Percentiles rank a stretch among this genome's conserved stretches.
phyloP scores from a whole-genome alignment of 2,113 vertebrate species.

The Amazona vittata region DNA sequence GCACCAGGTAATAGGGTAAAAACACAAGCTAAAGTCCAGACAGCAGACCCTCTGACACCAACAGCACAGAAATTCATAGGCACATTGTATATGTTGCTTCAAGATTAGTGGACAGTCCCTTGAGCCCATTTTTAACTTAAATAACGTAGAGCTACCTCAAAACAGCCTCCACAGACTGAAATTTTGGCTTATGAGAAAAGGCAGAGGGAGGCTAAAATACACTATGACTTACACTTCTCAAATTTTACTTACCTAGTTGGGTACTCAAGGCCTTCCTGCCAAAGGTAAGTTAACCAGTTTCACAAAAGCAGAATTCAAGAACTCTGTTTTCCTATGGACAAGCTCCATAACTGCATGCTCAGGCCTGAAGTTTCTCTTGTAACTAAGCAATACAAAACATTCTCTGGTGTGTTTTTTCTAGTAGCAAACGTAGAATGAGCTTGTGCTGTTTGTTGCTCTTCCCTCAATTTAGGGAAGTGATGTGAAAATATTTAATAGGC shows the following conservation, averaged over 20 bases:
- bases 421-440: neutral
- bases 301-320: neutral
- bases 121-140: neutral
- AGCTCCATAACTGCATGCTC: neutral
- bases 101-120: neutral
- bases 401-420: neutral
- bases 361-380: neutral
- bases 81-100: neutral
- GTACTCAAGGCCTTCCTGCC: neutral
- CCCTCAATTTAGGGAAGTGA: neutral
- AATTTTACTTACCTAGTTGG: neutral
- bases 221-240: neutral
- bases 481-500: neutral
- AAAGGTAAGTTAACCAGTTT: neutral
- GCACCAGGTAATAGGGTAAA: neutral
- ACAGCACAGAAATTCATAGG: neutral
- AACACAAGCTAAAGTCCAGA: neutral
- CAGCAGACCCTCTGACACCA: neutral
- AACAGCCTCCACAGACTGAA: neutral
- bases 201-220: neutral
- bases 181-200: neutral
- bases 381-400: neutral
- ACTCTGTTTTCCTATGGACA: neutral
- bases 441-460: neutral
- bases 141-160: neutral